Percentiles rank a stretch among this genome's conserved stretches.
phyloP scores from a whole-genome alignment of 2,888 invertebrate genomes.

The Latheticus oryzae region DNA sequence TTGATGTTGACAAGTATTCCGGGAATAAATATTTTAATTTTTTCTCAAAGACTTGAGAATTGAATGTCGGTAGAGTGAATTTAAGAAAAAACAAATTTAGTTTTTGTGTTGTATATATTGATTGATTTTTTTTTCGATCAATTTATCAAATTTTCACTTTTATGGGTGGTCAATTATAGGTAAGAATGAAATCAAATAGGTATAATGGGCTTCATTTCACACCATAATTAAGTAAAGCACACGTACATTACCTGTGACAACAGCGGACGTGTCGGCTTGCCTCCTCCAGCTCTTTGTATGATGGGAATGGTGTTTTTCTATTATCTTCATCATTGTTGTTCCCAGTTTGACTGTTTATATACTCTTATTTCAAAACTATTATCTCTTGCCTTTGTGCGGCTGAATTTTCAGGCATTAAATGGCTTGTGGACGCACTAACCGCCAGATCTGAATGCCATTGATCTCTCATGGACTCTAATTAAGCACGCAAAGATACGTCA shows the following conservation, averaged over 20 bases:
- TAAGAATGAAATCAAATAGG: slow-evolving; percentile 44
- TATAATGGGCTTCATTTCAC: slow-evolving; percentile 46
- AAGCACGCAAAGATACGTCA: slow-evolving; percentile 21
- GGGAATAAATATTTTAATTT: slow-evolving; percentile 18
- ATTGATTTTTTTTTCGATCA: slow-evolving; percentile 42
- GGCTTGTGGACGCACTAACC: not conserved
- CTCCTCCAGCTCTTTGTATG: slow-evolving; percentile 39
- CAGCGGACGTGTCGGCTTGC: slow-evolving; percentile 45
- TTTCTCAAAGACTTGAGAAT: slow-evolving; percentile 12
- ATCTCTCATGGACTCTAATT: slow-evolving; percentile 21
- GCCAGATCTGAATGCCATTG: slow-evolving; percentile 21
- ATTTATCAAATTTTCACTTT: slow-evolving; percentile 44
- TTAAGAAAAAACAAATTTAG: slow-evolving; percentile 39
- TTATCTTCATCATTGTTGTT: slow-evolving; percentile 44
- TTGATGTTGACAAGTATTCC: slow-evolving; percentile 28
- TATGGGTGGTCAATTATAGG: slow-evolving; percentile 44
- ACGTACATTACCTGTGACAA: slow-evolving; percentile 46
- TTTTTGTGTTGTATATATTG: slow-evolving; percentile 39
- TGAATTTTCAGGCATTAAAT: slow-evolving; percentile 11
- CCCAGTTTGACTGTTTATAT: slow-evolving; percentile 42
- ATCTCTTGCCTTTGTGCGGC: slow-evolving; percentile 16
- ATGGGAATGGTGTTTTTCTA: slow-evolving; percentile 44
- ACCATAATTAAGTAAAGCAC: slow-evolving; percentile 46
- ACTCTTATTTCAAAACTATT: slow-evolving; percentile 39
- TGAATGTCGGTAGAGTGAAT: slow-evolving; percentile 32